phyloP scores from a whole-genome alignment of 2,113 vertebrate genomes.

The Vulpes vulpes region DNA sequence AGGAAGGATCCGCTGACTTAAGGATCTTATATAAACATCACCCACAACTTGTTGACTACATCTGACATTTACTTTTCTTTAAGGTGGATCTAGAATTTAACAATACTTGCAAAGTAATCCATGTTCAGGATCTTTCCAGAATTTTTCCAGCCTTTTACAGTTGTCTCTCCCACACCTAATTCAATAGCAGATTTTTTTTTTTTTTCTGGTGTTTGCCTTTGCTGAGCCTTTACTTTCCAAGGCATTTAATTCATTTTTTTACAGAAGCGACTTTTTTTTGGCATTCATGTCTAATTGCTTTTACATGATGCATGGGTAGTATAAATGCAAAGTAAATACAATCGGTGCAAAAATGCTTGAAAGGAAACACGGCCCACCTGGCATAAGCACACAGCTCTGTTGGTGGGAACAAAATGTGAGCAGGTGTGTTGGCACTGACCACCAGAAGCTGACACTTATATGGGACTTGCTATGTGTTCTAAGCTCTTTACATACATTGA shows the following conservation, averaged over 20 bases:
- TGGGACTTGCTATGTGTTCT: not conserved
- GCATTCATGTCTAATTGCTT: not conserved
- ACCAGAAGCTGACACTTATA: not conserved
- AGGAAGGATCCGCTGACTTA: not conserved
- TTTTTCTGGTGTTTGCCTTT: not conserved
- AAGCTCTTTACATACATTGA: not conserved
- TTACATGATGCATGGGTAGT: not conserved
- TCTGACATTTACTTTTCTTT: not conserved
- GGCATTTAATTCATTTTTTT: constrained; percentile 28
- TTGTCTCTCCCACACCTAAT: not conserved
- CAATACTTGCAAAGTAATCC: not conserved
- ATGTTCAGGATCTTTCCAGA: not conserved
- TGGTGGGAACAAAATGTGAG: not conserved
- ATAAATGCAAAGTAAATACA: not conserved
- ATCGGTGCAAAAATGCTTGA: not conserved
- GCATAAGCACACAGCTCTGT: fast-evolving
- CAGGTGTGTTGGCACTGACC: not conserved
- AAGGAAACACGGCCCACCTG: not conserved
- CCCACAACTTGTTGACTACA: not conserved
- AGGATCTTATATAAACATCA: constrained; percentile 1
- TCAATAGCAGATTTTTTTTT: not conserved
- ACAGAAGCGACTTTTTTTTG: not conserved
- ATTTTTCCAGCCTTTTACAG: not conserved
- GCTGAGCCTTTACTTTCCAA: constrained; percentile 13
- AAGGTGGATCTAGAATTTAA: not conserved